phyloP scores from a whole-genome alignment of 2,113 vertebrate genomes.

The Anser cygnoides region DNA sequence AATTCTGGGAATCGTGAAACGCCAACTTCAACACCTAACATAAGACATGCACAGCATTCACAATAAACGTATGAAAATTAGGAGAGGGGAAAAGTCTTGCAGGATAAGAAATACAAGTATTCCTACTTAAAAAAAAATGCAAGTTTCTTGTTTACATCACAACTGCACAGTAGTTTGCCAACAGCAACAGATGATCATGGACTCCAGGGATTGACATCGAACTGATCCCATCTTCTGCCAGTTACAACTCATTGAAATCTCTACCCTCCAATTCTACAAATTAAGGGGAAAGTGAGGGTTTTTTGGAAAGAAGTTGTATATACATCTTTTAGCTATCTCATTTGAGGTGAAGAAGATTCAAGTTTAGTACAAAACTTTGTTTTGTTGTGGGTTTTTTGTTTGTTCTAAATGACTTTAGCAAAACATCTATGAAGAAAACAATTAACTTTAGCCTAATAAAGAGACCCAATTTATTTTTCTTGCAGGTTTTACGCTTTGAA shows the following conservation, averaged over 20 bases:
- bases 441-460: background rate
- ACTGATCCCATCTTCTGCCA: background rate
- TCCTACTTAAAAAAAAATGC: background rate
- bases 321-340: background rate
- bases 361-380: background rate
- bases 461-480: background rate
- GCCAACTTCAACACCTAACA: background rate
- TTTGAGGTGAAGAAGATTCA: background rate
- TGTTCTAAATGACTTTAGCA: background rate
- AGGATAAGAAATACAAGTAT: background rate
- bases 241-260: background rate
- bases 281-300: background rate
- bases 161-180: background rate
- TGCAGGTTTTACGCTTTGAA: background rate
- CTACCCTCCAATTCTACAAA: background rate
- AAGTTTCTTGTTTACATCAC: background rate
- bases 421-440: background rate
- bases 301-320: background rate
- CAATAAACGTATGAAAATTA: background rate
- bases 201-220: background rate
- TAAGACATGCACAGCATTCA: background rate
- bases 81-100: background rate
- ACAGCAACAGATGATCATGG: background rate
- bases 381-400: background rate
- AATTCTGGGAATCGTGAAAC: background rate